These are phyloP conservation scores for Carollia perspicillata DNA, from an alignment of 2,113 vertebrate genomes.

Conservation along the genomic window DNA sequence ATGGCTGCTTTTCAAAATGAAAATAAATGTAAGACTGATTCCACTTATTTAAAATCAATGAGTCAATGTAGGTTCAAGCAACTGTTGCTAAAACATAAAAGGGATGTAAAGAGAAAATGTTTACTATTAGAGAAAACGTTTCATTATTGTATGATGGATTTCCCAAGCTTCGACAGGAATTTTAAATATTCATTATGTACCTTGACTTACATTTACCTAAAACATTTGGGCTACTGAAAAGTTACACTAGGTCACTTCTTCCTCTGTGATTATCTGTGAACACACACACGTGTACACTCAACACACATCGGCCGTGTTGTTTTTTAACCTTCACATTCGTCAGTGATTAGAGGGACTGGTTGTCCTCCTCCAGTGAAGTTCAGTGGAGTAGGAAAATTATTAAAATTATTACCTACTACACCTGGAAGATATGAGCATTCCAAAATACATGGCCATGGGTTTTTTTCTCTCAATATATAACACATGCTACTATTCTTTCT, in stretches of 20 bases:
- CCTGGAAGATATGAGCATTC: neutral
- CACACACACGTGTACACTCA: neutral
- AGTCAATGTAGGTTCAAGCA: neutral
- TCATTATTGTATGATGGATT: neutral
- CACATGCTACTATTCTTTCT: neutral
- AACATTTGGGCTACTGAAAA: neutral
- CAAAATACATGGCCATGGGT: neutral
- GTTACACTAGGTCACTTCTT: neutral
- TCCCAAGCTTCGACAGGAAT: neutral
- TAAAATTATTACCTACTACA: neutral
- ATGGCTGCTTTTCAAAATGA: conserved; percentile 17
- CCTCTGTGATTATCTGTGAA: neutral
- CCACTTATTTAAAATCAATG: conserved; percentile 29
- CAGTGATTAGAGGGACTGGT: neutral
- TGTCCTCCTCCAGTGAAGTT: neutral
- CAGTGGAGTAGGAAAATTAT: neutral
- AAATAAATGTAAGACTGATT: neutral
- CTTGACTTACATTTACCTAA: neutral
- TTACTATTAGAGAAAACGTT: neutral
- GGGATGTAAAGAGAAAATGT: neutral
- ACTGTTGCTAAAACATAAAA: conserved; percentile 19
- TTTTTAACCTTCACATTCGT: neutral
- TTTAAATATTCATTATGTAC: conserved; percentile 1
- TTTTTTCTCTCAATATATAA: neutral
- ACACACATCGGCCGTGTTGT: neutral